Base-by-base conservation (phyloP, 1,140 invertebrate genomes). In the Stenopsyche tienmushanensis region DNA sequence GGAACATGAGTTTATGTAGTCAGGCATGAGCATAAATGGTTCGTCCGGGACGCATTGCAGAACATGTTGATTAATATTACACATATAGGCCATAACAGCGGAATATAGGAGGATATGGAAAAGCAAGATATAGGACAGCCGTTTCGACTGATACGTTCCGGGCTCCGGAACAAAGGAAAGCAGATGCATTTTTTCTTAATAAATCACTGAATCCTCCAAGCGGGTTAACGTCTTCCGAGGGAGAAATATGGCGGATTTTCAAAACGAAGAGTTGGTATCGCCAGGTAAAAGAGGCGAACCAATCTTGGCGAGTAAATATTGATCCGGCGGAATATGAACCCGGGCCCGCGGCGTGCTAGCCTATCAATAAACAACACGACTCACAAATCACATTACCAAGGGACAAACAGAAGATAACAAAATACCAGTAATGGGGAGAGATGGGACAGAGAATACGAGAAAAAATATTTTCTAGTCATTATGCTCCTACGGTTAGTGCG, bases 371-470 rank as follows among this genome's bases (percentile, higher is more conserved):
- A 57, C 54, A 57, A 57, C 54, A 57, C 54, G 54, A 42, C 54
- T 57, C 54, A 57, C 54, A 57, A 57, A 57, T 57, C 54, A 57
- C 54, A 57, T 57, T 57, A 57, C 54, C 54, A 42, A 29, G 54
- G 54, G 54, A 57, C 54, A 57, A 57, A 57, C 54, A 57, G 34
- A 57, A 57, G 54, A 57, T 57, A 57, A 57, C 54, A 57, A 57
- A 57, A 57, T 42, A 57, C 54, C 54, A 20, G 54, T 42, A 57
- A 57, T 57, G 54, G 54, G 54, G 39, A 57, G 34, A 57, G 54
- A 57, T 57, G 54, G 29, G 54, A 18, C 54, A n/a, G 34, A 41
- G 24, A 57, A 57, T 57, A 57, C 18, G 34, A 54, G n/a, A n/a
- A n/a, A n/a, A n/a, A n/a, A n/a, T n/a, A n/a, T n/a, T n/a, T n/a